phyloP scores from a whole-genome alignment of 2,113 vertebrate genomes.

The Eretmochelys imbricata region DNA sequence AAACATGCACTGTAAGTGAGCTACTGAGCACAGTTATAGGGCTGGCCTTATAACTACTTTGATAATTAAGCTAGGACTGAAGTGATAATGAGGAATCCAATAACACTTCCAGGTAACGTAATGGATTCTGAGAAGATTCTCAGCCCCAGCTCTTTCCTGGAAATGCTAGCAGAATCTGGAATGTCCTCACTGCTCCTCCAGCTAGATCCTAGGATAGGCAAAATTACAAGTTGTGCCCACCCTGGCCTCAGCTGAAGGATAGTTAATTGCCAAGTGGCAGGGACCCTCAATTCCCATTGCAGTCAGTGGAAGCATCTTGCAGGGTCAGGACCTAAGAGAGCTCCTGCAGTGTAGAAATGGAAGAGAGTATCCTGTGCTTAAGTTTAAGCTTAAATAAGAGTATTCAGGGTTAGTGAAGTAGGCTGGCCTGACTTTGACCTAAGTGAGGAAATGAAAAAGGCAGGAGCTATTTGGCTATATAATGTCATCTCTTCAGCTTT shows the following conservation, averaged over 20 bases:
- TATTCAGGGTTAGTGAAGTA: conserved; percentile 45
- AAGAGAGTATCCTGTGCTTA: conserved; percentile 30
- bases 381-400: conserved; percentile 46
- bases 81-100: not conserved
- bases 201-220: conserved; percentile 8
- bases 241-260: not conserved
- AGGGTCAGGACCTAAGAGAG: conserved; percentile 62
- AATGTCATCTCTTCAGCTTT: conserved; percentile 64
- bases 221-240: not conserved
- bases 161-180: not conserved
- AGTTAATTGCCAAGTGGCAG: not conserved
- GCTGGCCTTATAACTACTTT: not conserved
- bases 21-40: not conserved
- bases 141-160: conserved; percentile 27
- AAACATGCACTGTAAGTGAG: not conserved
- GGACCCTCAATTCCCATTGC: not conserved
- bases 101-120: conserved; percentile 3
- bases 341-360: conserved; percentile 62
- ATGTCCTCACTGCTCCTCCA: not conserved
- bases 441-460: conserved; percentile 63
- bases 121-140: conserved; percentile 14
- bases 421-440: conserved; percentile 65
- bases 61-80: not conserved
- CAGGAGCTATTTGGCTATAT: conserved; percentile 62
- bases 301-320: not conserved